Conservation (phyloP, 2,797 vertebrate genomes). For the Natrix natrix region DNA sequence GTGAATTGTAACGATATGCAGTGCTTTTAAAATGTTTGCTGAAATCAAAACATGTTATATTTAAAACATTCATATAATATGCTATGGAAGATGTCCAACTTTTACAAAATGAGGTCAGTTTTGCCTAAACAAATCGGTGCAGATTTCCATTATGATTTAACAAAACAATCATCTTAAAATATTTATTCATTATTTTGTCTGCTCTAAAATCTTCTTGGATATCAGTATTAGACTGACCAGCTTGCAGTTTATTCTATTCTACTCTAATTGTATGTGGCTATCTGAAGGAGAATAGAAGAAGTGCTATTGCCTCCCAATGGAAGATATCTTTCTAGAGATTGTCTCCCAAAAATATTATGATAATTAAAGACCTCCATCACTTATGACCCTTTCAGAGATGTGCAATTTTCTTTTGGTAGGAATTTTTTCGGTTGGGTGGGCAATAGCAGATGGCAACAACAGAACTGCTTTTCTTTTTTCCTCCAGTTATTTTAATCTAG, state of each 20-base stretch:
- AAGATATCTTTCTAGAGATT: not conserved
- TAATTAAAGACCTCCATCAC: not conserved
- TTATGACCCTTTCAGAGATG: not conserved
- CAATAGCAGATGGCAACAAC: not conserved
- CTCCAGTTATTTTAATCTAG: not conserved
- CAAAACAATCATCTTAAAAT: not conserved
- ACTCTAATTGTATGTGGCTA: not conserved
- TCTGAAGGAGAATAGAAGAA: not conserved
- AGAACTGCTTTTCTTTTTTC: not conserved
- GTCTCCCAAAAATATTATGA: not conserved
- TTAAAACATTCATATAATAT: not conserved
- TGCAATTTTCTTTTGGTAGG: not conserved
- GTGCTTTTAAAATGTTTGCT: not conserved
- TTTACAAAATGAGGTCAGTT: not conserved
- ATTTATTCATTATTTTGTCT: not conserved
- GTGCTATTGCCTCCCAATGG: not conserved
- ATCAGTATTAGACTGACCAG: not conserved
- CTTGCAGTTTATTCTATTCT: not conserved
- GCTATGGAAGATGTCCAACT: not conserved
- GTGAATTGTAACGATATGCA: not conserved
- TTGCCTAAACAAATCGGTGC: not conserved
- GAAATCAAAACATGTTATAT: not conserved
- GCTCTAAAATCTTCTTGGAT: not conserved
- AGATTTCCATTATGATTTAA: not conserved
- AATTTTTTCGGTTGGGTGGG: not conserved